phyloP scores from a whole-genome alignment of 2,113 vertebrate genomes.

The Corythoichthys intestinalis region DNA sequence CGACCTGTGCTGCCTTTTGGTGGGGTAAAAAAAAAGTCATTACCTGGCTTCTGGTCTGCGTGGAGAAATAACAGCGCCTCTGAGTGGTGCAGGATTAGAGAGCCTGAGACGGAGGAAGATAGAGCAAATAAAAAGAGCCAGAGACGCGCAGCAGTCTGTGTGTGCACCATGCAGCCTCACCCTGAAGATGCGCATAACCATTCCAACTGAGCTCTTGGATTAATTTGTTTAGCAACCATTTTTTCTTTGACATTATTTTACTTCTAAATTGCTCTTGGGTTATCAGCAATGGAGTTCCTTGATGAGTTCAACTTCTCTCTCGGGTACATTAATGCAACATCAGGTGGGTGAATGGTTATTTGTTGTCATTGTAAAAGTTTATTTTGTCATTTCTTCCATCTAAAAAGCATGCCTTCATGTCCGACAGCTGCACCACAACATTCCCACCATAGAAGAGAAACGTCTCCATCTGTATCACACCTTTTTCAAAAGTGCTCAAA shows the following conservation, averaged over 20 bases:
- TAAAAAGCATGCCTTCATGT: background rate
- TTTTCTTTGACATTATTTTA: background rate
- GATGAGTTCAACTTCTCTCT: constrained; percentile 43
- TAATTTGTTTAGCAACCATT: background rate
- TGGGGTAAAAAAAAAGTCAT: background rate
- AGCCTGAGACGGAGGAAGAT: background rate
- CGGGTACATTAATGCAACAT: constrained; percentile 29
- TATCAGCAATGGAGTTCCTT: constrained; percentile 54
- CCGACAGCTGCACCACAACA: background rate
- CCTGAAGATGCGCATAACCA: background rate
- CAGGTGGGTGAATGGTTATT: constrained; percentile 32
- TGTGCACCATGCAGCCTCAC: background rate
- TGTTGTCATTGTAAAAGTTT: background rate
- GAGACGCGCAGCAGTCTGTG: background rate
- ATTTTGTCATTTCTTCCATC: background rate
- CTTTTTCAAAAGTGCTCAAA: background rate
- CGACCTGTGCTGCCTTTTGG: too few species aligned
- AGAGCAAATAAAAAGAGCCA: background rate
- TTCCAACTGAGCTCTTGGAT: background rate
- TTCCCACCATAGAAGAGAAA: background rate
- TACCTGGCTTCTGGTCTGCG: too few species aligned
- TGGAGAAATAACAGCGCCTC: background rate
- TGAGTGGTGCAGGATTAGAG: background rate
- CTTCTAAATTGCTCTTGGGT: constrained; percentile 18
- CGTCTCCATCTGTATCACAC: background rate